Evolutionary conservation across 2,888 invertebrate species (phyloP), one percentile per base, ranked within the genome.

Genomic region (Lasiommata megera): DNA sequence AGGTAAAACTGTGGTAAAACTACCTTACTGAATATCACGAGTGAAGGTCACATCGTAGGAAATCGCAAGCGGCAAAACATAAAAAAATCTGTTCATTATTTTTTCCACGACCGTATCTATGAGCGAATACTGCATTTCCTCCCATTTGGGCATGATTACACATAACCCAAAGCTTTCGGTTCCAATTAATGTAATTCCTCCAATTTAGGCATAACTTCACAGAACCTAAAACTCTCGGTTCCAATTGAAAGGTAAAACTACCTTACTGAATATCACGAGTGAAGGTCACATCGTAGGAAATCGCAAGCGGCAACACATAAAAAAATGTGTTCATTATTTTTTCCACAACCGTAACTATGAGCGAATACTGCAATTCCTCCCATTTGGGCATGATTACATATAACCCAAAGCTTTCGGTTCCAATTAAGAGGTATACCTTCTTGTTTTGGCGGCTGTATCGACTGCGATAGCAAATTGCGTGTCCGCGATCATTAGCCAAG

Each of bases 401-500:
- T 12, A 44, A 23, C 12, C 16, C 23, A n/a, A n/a, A 18, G 46
- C 8, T 11, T 37, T 50, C 8, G 38, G 38, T 28, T 38, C 51
- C 38, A 52, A 52, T 52, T 52, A 43, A 41, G 41, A 52, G 34
- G 41, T 52, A 41, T 18, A 31, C 6, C 52, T 17, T 31, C 34
- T 52, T n/a, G 52, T 52, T 52, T 51, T 41, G 52, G 41, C 16
- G 18, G 34, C 41, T 52, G 28, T 52, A 43, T 29, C 17, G 31
- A 29, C 18, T n/a, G 9, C 34, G 52, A 40, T 41, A 52, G 52
- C 52, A 52, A 52, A 52, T 67, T 69, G 63, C 66, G 63, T 67
- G 65, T 58, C 60, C 58, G 47, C 58, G 58, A 60, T 66, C 65
- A 65, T 66, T 67, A 66, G 67, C 55, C 31, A 44, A 46, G 40